Evolutionary conservation across 2,797 vertebrate species (phyloP).

Genomic region (Microctenopoma steveboyesi): DNA sequence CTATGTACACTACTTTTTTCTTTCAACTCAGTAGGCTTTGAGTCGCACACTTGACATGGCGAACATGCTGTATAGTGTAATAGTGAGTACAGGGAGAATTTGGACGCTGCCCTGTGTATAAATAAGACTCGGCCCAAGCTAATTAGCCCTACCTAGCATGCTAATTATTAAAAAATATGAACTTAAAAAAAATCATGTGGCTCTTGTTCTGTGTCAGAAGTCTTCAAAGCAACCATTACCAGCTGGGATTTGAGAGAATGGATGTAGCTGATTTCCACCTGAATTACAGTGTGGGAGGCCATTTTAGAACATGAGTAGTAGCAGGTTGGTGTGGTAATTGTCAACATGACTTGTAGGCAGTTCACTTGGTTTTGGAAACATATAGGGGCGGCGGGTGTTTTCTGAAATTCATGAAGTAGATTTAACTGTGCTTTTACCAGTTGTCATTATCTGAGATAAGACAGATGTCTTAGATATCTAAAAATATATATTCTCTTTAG

Average conservation of each 20-base stretch:
- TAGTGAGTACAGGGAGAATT: too few relatives aligned
- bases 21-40: too few relatives aligned
- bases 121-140: background rate
- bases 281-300: slow-evolving; percentile 4
- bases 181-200: slow-evolving; percentile 27
- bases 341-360: slow-evolving; percentile 2
- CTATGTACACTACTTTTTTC: too few relatives aligned
- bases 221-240: slow-evolving; percentile 11
- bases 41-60: too few relatives aligned
- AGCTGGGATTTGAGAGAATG: slow-evolving; percentile 9
- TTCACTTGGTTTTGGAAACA: background rate
- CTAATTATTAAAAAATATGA: slow-evolving; percentile 39
- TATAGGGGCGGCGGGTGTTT: slow-evolving; percentile 4
- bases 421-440: slow-evolving; percentile 14
- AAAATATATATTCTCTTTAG: slow-evolving; percentile 20
- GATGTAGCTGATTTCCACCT: slow-evolving; percentile 17
- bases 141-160: slow-evolving; percentile 37
- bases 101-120: background rate
- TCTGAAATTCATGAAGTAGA: slow-evolving; percentile 23
- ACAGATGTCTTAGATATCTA: slow-evolving; percentile 7
- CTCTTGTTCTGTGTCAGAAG: slow-evolving; percentile 15
- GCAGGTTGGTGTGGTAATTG: slow-evolving; percentile 21
- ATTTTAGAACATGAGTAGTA: slow-evolving; percentile 39
- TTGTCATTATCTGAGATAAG: slow-evolving; percentile 52
- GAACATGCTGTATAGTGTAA: too few relatives aligned